phyloP scores from a whole-genome alignment of 2,888 invertebrate genomes.

The Phyto melanocephala region DNA sequence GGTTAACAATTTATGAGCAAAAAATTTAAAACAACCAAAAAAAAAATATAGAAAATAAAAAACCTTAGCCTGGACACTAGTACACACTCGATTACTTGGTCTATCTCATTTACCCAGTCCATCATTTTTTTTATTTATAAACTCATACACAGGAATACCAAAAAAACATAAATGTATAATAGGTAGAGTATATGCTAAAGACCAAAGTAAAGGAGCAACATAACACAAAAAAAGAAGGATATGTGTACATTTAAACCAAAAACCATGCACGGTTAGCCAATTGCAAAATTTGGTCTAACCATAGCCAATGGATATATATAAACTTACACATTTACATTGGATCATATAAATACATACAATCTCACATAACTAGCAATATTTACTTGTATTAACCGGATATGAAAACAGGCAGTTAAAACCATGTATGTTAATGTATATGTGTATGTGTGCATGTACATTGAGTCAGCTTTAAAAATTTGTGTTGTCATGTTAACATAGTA shows the following conservation, averaged over 20 bases:
- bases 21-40: not conserved
- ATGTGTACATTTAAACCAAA: constrained; percentile 35
- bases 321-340: too few species aligned
- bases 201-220: not conserved
- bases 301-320: constrained; percentile 44
- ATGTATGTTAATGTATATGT: not conserved
- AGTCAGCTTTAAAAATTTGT: constrained; percentile 23
- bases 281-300: constrained; percentile 61
- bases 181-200: not conserved
- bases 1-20: constrained; percentile 57
- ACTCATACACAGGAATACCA: too few species aligned
- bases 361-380: constrained; percentile 24
- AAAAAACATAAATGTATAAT: not conserved
- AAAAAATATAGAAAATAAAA: not conserved
- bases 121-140: constrained; percentile 13
- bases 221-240: too few species aligned
- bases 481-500: constrained; percentile 49
- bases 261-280: constrained; percentile 61
- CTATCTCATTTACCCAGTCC: constrained; percentile 33
- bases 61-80: constrained; percentile 20
- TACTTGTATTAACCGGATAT: constrained; percentile 40
- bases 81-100: not conserved
- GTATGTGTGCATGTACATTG: not conserved
- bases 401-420: constrained; percentile 21
- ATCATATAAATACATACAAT: not conserved